Base-by-base conservation (phyloP, 2,888 invertebrate species). In the Leptothorax acervorum region DNA sequence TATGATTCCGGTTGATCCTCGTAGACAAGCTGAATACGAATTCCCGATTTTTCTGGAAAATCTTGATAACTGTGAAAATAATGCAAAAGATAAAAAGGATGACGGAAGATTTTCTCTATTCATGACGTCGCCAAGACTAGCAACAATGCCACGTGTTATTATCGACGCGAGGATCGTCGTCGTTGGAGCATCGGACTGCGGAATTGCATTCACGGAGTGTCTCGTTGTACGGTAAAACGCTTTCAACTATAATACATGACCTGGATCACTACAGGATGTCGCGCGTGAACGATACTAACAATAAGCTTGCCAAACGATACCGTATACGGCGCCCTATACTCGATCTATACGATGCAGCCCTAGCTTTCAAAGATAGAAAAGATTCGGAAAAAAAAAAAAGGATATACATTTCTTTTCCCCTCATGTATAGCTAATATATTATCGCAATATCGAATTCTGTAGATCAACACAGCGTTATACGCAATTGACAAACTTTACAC, bases 401-500 rank as follows among this genome's bases (percentile, higher is more conserved):
- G 23, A 23, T 23, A 23, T 23, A 23, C 23, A 23, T 23, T 23
- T 23, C 23, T 23, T 23, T 23, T 23, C 23, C 23, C 12, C 45
- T 51, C 51, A 18, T 23, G 23, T 23, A 23, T 62, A 57, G n/a
- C 28, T 15, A 3, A 28, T 57, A 5, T 18, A 9, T 18, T 23
- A 23, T 23, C 23, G 23, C n/a, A 70, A 65, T 31, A 23, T 55
- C 18, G 23, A 15, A 66, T 39, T 48, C n/a, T 93, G 8, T 89
- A 96, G 96, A 1, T 95, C 95, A 18, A 92, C 95, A 2, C 94
- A 95, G 0, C 92, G 95, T 35, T 95, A 96, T 92, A 92, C 96
- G 53, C 96, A 96, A 0, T 97, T 97, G 93, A 96, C 96, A 79
- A 97, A 97, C 92, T 93, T 98, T 28, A 97, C 97, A 0, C 93